Evolutionary conservation across 37 sponge, comb jelly and placozoan genomes (phyloP), one percentile per base, ranked within the genome.

Genomic region (Aphrocallistes beatrix): DNA sequence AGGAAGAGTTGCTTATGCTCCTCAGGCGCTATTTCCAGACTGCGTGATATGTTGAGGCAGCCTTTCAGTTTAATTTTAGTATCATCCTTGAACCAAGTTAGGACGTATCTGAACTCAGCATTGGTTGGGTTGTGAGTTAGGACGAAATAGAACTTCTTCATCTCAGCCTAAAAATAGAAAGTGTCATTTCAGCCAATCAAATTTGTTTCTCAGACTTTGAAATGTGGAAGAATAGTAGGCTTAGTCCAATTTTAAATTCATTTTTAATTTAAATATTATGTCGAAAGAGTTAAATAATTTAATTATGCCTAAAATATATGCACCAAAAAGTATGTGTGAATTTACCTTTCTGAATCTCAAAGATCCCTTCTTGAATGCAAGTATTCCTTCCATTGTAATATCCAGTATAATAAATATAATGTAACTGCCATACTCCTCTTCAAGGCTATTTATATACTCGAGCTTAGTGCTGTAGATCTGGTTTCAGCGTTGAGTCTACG

Each of bases 41-140:
- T 3, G 75, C 28, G 32, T 3, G 75, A 6, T 8, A 60, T 60
- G 25, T 21, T 60, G 25, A 60, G 3, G n/a, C 28, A 25, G 3
- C 75, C 75, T 30, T 60, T 60, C 3, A 19, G 75, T 28, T 60
- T 60, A 30, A 8, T 60, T 13, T 60, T 60, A 30, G 75, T 60
- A 13, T 60, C 75, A 13, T 60, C 75, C 34, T 60, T 60, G 75
- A 25, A 60, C 75, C 75, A 60, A 21, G 75, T 60, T 19, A 60
- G 75, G 17, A 60, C 75, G 34, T 60, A 60, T 13, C n/a, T 60
- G 1, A 60, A 30, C 32, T 60, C 75, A 25, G 75, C 75, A 13
- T 60, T 60, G n/a, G 75, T 60, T 19, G 75, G 75, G n/a, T 60
- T 60, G 75, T 60, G 75, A 13, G 75, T 60, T 3, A 60, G 75